Evolutionary conservation across 2,113 vertebrate species (phyloP).

Genomic region (Cochlearius cochlearius): DNA sequence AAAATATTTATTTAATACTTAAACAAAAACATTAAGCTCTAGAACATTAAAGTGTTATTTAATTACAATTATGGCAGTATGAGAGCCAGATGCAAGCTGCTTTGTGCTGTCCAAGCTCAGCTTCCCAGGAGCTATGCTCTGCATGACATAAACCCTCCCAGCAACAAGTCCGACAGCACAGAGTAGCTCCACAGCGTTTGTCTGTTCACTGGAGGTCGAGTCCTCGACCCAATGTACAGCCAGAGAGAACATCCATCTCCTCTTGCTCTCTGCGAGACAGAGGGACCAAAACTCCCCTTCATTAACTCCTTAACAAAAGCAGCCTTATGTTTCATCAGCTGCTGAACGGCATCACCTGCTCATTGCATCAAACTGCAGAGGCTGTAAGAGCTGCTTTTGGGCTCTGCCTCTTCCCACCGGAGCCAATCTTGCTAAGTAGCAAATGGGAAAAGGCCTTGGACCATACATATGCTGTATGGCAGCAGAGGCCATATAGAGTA

Average conservation of each 20-base stretch:
- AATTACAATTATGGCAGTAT: background rate
- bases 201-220: background rate
- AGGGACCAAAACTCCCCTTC: background rate
- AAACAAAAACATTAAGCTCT: background rate
- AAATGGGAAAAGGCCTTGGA: background rate
- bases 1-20: slow-evolving; percentile 6
- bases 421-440: background rate
- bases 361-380: background rate
- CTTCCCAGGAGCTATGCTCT: background rate
- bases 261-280: background rate
- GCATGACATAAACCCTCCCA: background rate
- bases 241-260: background rate
- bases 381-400: background rate
- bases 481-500: background rate
- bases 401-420: background rate
- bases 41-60: background rate
- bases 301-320: background rate
- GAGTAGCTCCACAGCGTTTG: background rate
- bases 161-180: background rate
- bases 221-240: background rate
- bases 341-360: background rate
- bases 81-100: background rate
- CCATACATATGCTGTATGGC: background rate
- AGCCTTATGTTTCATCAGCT: background rate
- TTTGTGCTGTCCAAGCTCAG: background rate